Evolutionary conservation across 2,113 vertebrate species (phyloP).

Genomic region (Sciurus niger): DNA sequence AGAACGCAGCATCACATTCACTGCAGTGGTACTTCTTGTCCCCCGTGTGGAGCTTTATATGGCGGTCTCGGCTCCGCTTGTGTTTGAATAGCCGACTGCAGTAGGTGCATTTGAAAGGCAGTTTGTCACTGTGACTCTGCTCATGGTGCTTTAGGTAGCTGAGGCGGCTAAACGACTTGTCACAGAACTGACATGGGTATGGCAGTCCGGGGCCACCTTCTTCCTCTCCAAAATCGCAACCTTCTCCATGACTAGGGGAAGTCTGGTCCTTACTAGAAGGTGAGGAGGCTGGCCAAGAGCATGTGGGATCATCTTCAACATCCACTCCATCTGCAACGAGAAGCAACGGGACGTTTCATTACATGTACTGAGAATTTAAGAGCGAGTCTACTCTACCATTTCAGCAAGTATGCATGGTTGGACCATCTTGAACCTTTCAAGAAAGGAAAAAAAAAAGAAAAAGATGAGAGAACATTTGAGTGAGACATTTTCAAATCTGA

Average conservation of each 20-base stretch:
- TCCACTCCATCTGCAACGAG: conserved; percentile 94
- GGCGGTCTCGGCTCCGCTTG: conserved; percentile 98
- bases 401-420: accelerated
- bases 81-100: conserved; percentile 99
- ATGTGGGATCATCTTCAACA: conserved; percentile 97
- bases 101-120: conserved; percentile 98
- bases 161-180: conserved; percentile 98
- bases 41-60: conserved; percentile 98
- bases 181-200: conserved; percentile 98
- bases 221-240: conserved; percentile 97
- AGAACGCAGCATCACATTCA: conserved; percentile 98
- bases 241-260: conserved; percentile 96
- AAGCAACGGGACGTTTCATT: conserved; percentile 52
- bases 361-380: conserved; percentile 1
- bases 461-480: background rate
- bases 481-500: conserved; percentile 55
- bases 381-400: background rate
- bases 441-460: background rate
- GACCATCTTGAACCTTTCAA: background rate
- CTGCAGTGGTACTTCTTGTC: conserved; percentile 99
- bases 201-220: conserved; percentile 96
- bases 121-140: conserved; percentile 98
- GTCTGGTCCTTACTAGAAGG: conserved; percentile 99
- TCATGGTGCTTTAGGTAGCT: conserved; percentile 99
- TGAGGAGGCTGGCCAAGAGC: conserved; percentile 98